These are phyloP conservation scores for Apis dorsata DNA, from an alignment of 1,140 invertebrate species.

Conservation along the genomic window DNA sequence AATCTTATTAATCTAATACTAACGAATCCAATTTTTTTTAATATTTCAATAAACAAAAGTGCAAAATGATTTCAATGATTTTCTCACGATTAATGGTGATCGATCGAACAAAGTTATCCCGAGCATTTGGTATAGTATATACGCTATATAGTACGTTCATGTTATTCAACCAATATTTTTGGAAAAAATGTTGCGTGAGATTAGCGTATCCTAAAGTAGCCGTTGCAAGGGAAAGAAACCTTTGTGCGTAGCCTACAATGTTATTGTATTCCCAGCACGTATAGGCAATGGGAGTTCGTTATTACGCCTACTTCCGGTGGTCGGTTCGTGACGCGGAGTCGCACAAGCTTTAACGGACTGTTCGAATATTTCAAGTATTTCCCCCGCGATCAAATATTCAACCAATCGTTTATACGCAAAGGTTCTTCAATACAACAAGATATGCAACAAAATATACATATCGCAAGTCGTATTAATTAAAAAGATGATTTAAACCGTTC, in stretches of 20 bases:
- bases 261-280: constrained; percentile 67
- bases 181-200: constrained; percentile 17
- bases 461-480: too few species aligned
- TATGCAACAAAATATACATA: too few species aligned
- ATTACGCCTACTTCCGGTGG: constrained; percentile 70
- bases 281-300: constrained; percentile 67
- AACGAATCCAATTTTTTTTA: neutral
- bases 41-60: neutral
- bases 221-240: constrained; percentile 32
- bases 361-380: constrained; percentile 9
- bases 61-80: neutral
- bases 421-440: too few species aligned
- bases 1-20: neutral
- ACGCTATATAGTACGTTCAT: too few species aligned
- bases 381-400: neutral
- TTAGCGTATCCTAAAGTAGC: constrained; percentile 23
- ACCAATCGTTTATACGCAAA: too few species aligned
- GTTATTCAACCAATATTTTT: neutral
- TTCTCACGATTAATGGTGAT: neutral
- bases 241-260: constrained; percentile 51
- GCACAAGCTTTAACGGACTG: constrained; percentile 16
- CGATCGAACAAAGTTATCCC: neutral
- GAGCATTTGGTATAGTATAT: too few species aligned
- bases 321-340: constrained; percentile 35
- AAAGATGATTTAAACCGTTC: too few species aligned